Percentiles rank a stretch among this genome's conserved stretches.
phyloP scores from a whole-genome alignment of 2,113 vertebrate genomes.

The Petrocephalus microphthalmus region DNA sequence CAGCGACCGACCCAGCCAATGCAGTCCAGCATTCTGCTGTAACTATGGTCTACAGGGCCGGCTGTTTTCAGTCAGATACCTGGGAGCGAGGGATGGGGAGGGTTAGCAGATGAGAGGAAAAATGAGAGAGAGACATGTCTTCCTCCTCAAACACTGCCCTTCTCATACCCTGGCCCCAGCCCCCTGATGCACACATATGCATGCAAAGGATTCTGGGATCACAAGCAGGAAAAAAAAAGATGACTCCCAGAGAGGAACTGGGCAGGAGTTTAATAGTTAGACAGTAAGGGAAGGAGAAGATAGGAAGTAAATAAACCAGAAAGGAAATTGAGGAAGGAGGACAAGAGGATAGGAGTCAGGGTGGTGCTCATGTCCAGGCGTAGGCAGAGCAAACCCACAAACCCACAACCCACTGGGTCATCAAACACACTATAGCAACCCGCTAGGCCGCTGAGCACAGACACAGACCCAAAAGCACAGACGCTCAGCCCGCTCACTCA shows the following conservation, averaged over 20 bases:
- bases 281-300: background rate
- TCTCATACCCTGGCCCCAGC: constrained; percentile 21
- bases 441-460: background rate
- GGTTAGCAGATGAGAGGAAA: constrained; percentile 15
- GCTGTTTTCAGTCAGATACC: constrained; percentile 27
- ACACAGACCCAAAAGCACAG: background rate
- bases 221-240: constrained; percentile 53
- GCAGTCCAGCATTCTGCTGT: background rate
- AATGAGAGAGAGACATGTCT: background rate
- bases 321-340: background rate
- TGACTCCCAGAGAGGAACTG: constrained; percentile 63
- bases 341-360: constrained; percentile 12
- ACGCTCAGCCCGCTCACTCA: background rate
- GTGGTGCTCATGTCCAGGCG: background rate
- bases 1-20: background rate
- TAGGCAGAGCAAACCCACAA: background rate
- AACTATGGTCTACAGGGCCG: background rate
- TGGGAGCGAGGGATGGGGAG: constrained; percentile 21
- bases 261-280: constrained; percentile 29
- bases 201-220: constrained; percentile 53
- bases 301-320: background rate
- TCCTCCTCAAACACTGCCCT: background rate
- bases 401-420: background rate
- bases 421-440: background rate
- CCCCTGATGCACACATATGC: constrained; percentile 36